Percentiles rank a stretch among this genome's conserved stretches.
Conservation (phyloP, 2,797 vertebrate genomes). For the Parambassis ranga region DNA sequence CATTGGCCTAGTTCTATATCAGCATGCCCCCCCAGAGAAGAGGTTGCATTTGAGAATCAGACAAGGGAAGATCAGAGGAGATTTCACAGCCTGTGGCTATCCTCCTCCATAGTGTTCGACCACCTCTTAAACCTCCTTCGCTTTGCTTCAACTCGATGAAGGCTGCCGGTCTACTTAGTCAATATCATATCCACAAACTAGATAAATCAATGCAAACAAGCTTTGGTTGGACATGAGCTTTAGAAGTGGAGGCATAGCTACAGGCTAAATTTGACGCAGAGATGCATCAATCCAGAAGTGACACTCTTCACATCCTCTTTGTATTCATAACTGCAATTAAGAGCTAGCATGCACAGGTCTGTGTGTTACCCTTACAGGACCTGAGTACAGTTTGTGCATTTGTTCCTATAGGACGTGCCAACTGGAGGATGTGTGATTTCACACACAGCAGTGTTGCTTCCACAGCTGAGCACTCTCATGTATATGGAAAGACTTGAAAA, state of each 20-base stretch:
- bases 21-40: slow-evolving; percentile 73
- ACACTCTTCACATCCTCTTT: slow-evolving; percentile 48
- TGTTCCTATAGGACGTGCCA: slow-evolving; percentile 16
- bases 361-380: neutral
- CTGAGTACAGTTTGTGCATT: slow-evolving; percentile 3
- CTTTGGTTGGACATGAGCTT: slow-evolving; percentile 66
- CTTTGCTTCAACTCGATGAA: slow-evolving; percentile 64
- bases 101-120: slow-evolving; percentile 73
- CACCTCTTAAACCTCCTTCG: slow-evolving; percentile 75
- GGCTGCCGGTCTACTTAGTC: slow-evolving; percentile 72
- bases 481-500: slow-evolving; percentile 67
- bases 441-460: slow-evolving; percentile 46
- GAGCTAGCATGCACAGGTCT: neutral
- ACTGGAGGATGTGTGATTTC: slow-evolving; percentile 53
- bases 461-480: slow-evolving; percentile 62
- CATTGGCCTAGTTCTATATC: slow-evolving; percentile 82
- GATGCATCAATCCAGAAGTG: slow-evolving; percentile 67
- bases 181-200: slow-evolving; percentile 77
- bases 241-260: slow-evolving; percentile 67
- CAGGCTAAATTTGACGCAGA: slow-evolving; percentile 58
- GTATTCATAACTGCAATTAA: slow-evolving; percentile 56
- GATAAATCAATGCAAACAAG: slow-evolving; percentile 78
- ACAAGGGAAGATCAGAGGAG: slow-evolving; percentile 83
- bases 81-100: slow-evolving; percentile 81
- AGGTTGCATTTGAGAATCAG: slow-evolving; percentile 81